Evolutionary conservation across 1,140 invertebrate species (phyloP).

Genomic region (Eufriesea mexicana): DNA sequence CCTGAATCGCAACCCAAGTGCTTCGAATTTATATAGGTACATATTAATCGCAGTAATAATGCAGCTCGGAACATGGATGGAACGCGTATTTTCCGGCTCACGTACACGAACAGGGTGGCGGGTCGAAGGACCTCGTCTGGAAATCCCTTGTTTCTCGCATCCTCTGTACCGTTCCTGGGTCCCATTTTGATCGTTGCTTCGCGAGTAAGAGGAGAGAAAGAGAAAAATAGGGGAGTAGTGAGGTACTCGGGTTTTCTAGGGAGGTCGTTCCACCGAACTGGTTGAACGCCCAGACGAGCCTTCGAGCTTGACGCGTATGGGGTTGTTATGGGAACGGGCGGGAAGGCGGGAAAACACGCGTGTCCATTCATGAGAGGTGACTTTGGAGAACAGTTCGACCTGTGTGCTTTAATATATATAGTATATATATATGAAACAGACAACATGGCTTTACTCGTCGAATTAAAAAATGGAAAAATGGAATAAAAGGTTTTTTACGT

Average conservation of each 20-base stretch:
- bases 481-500: not conserved
- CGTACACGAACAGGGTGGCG: not conserved
- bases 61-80: conserved; percentile 57
- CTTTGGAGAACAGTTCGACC: not conserved
- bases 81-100: conserved; percentile 3
- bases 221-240: too few relatives aligned
- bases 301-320: too few relatives aligned
- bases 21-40: conserved; percentile 61
- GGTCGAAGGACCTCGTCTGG: not conserved
- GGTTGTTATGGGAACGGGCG: too few relatives aligned
- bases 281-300: too few relatives aligned
- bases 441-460: not conserved
- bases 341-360: not conserved
- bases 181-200: not conserved
- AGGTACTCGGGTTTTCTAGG: not conserved
- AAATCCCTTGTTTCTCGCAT: conserved; percentile 5
- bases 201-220: too few relatives aligned
- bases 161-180: too few relatives aligned
- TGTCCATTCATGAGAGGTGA: not conserved
- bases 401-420: not conserved
- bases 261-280: not conserved
- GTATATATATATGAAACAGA: too few relatives aligned
- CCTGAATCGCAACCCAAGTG: conserved; percentile 67
- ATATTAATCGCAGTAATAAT: conserved; percentile 53
- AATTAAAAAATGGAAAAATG: not conserved